Evolutionary conservation across 2,113 vertebrate species (phyloP).

Genomic region (Oceanodroma tethys): DNA sequence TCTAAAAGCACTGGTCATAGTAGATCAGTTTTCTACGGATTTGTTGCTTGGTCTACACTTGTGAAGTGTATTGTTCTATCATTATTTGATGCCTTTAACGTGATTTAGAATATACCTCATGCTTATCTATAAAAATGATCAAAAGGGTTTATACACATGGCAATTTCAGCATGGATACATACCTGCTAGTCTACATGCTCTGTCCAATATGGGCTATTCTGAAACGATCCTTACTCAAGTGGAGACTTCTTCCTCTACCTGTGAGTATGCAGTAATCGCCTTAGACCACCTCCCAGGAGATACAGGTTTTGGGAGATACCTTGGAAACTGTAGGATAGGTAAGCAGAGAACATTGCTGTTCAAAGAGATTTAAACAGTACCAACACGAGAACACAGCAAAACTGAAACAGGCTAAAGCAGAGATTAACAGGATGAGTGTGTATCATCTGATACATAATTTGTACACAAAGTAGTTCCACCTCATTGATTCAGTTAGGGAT

Average conservation of each 20-base stretch:
- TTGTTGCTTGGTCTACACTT: background rate
- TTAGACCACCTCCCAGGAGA: background rate
- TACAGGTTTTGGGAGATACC: background rate
- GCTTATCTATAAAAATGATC: background rate
- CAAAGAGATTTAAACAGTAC: background rate
- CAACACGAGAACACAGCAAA: background rate
- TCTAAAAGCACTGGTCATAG: background rate
- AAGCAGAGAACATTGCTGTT: background rate
- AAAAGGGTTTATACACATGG: background rate
- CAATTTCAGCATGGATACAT: background rate
- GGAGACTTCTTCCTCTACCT: background rate
- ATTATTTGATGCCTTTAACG: background rate
- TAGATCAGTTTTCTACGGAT: background rate
- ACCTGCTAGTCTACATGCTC: background rate
- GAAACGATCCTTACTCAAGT: background rate
- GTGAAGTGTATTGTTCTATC: background rate
- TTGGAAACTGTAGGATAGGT: background rate
- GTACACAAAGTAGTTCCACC: background rate
- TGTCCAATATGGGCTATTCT: background rate
- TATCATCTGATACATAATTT: background rate
- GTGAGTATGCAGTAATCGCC: background rate
- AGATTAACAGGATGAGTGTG: background rate
- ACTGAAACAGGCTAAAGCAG: background rate
- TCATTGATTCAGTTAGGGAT: background rate
- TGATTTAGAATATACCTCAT: background rate